These are phyloP conservation scores for Zosterops pallidus DNA, from an alignment of 2,113 vertebrate genomes.

Conservation along the genomic window DNA sequence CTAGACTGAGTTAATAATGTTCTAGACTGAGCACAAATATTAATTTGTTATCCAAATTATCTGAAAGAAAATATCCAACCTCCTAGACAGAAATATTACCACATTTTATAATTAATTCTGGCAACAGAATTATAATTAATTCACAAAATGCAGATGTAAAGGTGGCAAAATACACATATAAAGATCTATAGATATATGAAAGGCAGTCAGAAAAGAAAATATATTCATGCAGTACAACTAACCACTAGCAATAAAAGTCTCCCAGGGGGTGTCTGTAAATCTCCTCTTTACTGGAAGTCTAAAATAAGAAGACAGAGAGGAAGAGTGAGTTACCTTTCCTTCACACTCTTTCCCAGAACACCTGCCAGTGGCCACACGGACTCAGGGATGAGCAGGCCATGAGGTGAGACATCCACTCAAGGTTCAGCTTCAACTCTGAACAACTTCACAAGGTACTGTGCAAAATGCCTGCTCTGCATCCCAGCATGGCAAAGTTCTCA, in stretches of 20 bases:
- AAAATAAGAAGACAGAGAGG: background rate
- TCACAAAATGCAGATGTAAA: conserved; percentile 25
- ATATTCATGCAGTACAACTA: background rate
- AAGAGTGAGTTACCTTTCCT: background rate
- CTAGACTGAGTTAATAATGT: background rate
- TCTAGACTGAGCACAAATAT: background rate
- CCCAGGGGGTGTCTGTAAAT: conserved; percentile 17
- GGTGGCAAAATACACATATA: background rate
- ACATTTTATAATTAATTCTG: background rate
- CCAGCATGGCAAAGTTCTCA: background rate
- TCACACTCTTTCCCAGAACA: background rate
- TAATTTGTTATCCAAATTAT: background rate
- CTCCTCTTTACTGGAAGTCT: conserved; percentile 35
- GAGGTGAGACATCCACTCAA: background rate
- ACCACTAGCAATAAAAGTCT: background rate
- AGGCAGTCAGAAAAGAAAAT: conserved; percentile 11
- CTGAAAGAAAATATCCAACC: background rate
- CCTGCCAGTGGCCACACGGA: background rate
- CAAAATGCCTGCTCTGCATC: background rate
- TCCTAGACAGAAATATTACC: background rate
- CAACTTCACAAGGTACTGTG: rapidly evolving
- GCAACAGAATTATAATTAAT: background rate
- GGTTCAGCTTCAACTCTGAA: background rate
- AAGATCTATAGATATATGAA: background rate
- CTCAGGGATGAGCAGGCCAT: background rate